These are phyloP conservation scores for Tenthredo amoena DNA, from an alignment of 2,888 invertebrate genomes.

Conservation along the genomic window DNA sequence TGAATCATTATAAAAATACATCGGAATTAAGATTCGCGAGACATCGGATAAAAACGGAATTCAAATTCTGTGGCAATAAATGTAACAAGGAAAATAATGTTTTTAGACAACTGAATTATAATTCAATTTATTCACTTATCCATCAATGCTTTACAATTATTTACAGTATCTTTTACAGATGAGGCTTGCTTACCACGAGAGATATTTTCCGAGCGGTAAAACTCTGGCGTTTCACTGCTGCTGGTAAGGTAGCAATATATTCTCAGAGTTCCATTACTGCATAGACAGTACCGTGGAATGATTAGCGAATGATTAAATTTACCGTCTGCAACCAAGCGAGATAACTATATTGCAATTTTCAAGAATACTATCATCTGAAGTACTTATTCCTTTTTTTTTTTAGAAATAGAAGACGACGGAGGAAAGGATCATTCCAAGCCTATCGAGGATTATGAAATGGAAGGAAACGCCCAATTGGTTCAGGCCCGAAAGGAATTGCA, in stretches of 20 bases:
- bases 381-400: background rate
- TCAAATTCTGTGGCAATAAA: background rate
- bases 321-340: slow-evolving; percentile 17
- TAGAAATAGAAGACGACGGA: background rate
- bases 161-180: background rate
- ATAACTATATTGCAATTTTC: background rate
- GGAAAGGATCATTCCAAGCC: background rate
- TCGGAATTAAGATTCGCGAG: background rate
- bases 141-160: background rate
- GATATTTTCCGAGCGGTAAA: background rate
- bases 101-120: background rate
- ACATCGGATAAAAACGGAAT: background rate
- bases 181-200: background rate
- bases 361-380: background rate
- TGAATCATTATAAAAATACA: background rate
- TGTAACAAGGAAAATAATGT: background rate
- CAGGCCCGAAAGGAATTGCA: background rate
- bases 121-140: background rate
- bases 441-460: background rate
- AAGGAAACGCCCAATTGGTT: background rate
- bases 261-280: background rate
- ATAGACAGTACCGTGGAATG: background rate
- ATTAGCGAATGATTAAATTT: slow-evolving; percentile 10
- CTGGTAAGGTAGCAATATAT: slow-evolving; percentile 34
- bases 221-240: slow-evolving; percentile 2